Percentiles rank a stretch among this genome's conserved stretches.
phyloP scores from a whole-genome alignment of 2,113 vertebrate species.

The Xiphophorus maculatus region DNA sequence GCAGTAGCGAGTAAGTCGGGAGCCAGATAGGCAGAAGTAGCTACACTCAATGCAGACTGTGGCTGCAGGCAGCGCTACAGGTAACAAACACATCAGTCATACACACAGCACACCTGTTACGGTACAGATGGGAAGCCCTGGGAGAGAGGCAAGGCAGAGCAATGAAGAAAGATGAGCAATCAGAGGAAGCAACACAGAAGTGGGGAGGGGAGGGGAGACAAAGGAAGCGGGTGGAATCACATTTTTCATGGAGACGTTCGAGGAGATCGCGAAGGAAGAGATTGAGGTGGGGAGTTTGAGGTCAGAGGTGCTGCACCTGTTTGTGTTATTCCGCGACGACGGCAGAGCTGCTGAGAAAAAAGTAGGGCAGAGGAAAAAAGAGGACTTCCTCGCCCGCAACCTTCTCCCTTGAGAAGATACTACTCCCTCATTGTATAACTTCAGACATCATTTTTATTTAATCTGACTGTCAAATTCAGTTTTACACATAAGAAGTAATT shows the following conservation, averaged over 20 bases:
- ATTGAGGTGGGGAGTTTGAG: constrained; percentile 3
- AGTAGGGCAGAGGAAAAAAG: not conserved
- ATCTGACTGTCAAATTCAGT: constrained; percentile 9
- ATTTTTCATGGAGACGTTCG: constrained; percentile 54
- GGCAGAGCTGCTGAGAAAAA: constrained; percentile 1
- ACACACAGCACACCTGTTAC: constrained; percentile 71
- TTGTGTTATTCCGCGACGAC: constrained; percentile 29
- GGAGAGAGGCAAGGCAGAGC: constrained; percentile 57
- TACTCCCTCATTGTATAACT: constrained; percentile 22
- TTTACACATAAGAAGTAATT: constrained; percentile 20
- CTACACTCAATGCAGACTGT: constrained; percentile 31
- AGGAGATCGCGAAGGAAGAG: constrained; percentile 38
- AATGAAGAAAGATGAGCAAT: constrained; percentile 74
- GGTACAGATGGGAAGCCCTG: constrained; percentile 70
- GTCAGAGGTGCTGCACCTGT: constrained; percentile 38
- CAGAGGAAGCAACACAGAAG: constrained; percentile 50
- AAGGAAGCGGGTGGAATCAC: constrained; percentile 31
- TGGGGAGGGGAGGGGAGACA: constrained; percentile 39
- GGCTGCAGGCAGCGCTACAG: constrained; percentile 70
- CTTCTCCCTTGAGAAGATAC: constrained; percentile 34
- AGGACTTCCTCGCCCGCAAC: constrained; percentile 37
- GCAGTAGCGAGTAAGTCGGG: constrained; percentile 42
- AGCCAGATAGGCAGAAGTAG: constrained; percentile 41
- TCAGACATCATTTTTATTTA: constrained; percentile 7
- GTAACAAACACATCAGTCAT: constrained; percentile 77